These are phyloP conservation scores for Spisula subtruncata DNA, from an alignment of 2,888 invertebrate species.

Conservation along the genomic window DNA sequence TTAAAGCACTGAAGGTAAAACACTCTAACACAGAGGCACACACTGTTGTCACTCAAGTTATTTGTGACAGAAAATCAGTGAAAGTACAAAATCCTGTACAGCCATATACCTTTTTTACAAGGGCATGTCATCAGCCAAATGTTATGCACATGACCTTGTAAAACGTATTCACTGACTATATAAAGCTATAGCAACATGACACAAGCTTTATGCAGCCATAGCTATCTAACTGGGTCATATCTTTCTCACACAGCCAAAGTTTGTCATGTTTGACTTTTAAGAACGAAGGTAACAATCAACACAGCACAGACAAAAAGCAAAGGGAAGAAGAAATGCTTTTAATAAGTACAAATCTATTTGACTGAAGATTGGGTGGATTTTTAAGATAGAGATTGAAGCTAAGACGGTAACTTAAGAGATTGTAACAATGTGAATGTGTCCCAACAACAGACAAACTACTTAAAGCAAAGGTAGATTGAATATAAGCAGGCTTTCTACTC, in stretches of 20 bases:
- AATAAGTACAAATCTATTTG: not conserved
- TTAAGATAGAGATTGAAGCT: not conserved
- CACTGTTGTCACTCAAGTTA: not conserved
- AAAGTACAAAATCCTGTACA: not conserved
- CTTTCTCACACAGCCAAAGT: not conserved
- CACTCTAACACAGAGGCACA: slow-evolving; percentile 9
- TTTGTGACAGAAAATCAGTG: slow-evolving; percentile 19
- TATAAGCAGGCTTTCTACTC: no score
- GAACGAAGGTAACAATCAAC: no score
- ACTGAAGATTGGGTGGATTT: not conserved
- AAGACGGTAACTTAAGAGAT: not conserved
- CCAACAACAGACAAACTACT: not conserved
- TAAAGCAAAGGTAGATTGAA: not conserved
- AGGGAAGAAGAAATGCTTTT: no score
- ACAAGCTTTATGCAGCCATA: no score
- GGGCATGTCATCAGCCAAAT: no score
- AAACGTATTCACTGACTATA: no score
- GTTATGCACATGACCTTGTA: no score
- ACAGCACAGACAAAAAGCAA: no score
- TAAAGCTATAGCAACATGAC: no score
- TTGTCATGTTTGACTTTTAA: no score
- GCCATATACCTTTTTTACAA: not conserved
- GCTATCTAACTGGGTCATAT: no score
- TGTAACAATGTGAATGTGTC: not conserved
- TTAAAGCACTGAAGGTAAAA: not conserved